Percentiles rank a stretch among this genome's conserved stretches.
Evolutionary conservation across 1,140 invertebrate species (phyloP).

Genomic region (Spodoptera frugiperda): DNA sequence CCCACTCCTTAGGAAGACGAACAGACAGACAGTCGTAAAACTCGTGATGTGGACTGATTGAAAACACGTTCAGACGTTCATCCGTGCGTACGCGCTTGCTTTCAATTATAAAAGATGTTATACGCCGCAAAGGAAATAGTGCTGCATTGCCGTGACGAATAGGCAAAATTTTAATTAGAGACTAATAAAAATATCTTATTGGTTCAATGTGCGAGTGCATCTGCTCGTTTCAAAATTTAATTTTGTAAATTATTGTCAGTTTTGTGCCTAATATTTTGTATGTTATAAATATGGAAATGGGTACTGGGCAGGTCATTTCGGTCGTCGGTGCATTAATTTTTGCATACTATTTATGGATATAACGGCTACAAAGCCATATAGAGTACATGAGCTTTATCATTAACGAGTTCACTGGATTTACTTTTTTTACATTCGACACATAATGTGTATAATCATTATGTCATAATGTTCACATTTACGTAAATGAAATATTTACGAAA

Average conservation of each 20-base stretch:
- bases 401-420: neutral
- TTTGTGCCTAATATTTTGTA: too few relatives aligned
- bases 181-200: conserved; percentile 10
- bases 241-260: too few relatives aligned
- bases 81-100: conserved; percentile 67
- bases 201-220: neutral
- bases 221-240: too few relatives aligned
- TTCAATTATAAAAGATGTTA: conserved; percentile 78
- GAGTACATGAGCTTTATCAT: conserved; percentile 1
- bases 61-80: conserved; percentile 76
- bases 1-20: conserved; percentile 72
- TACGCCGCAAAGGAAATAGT: conserved; percentile 57
- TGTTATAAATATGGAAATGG: too few relatives aligned
- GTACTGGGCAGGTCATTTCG: too few relatives aligned
- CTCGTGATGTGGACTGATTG: conserved; percentile 74
- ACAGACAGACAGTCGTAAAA: conserved; percentile 82
- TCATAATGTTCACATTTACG: conserved; percentile 16
- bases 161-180: conserved; percentile 11
- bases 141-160: conserved; percentile 46
- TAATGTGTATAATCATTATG: conserved; percentile 27
- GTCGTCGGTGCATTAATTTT: too few relatives aligned
- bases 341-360: too few relatives aligned
- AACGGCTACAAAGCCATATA: neutral
- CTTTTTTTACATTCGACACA: neutral
- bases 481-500: conserved; percentile 32